These are phyloP conservation scores for Sebastes wilsoni DNA, from an alignment of 2,797 vertebrate species.

Conservation along the genomic window DNA sequence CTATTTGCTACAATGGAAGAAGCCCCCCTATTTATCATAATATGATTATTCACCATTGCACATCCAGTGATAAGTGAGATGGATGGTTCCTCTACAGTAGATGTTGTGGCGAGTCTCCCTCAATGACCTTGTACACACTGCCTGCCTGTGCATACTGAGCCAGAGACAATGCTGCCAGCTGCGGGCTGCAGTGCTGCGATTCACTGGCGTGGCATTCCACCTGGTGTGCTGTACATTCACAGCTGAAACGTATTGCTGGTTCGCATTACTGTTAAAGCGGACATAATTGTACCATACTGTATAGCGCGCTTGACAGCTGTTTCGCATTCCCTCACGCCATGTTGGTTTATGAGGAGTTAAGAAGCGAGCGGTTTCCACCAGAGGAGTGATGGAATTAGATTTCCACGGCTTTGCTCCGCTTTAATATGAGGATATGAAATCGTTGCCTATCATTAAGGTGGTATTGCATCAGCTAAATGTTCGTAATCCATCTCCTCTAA, in stretches of 20 bases:
- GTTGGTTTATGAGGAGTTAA: slow-evolving; percentile 46
- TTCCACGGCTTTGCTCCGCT: slow-evolving; percentile 30
- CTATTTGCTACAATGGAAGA: slow-evolving; percentile 64
- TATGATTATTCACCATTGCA: slow-evolving; percentile 75
- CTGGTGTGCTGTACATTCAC: slow-evolving; percentile 51
- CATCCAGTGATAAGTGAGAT: slow-evolving; percentile 80
- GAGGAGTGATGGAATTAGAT: slow-evolving; percentile 45
- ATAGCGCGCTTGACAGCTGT: slow-evolving; percentile 47
- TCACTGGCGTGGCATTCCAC: slow-evolving; percentile 51
- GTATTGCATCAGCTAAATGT: slow-evolving; percentile 58
- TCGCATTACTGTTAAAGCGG: slow-evolving; percentile 59
- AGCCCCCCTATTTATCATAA: slow-evolving; percentile 73
- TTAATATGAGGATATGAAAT: slow-evolving; percentile 58
- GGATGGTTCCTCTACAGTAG: slow-evolving; percentile 60
- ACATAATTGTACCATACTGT: slow-evolving; percentile 60
- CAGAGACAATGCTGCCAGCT: slow-evolving; percentile 59
- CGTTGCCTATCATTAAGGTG: slow-evolving; percentile 48
- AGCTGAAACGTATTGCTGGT: slow-evolving; percentile 57
- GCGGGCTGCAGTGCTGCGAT: slow-evolving; percentile 52
- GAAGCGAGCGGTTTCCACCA: slow-evolving; percentile 20
- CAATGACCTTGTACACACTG: slow-evolving; percentile 76
- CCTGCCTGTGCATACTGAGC: slow-evolving; percentile 54
- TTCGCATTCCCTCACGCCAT: slow-evolving; percentile 35
- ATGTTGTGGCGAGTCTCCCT: slow-evolving; percentile 61
- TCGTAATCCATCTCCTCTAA: slow-evolving; percentile 39